Evolutionary conservation across 1,140 invertebrate species (phyloP).

Genomic region (Anthonomus grandis): DNA sequence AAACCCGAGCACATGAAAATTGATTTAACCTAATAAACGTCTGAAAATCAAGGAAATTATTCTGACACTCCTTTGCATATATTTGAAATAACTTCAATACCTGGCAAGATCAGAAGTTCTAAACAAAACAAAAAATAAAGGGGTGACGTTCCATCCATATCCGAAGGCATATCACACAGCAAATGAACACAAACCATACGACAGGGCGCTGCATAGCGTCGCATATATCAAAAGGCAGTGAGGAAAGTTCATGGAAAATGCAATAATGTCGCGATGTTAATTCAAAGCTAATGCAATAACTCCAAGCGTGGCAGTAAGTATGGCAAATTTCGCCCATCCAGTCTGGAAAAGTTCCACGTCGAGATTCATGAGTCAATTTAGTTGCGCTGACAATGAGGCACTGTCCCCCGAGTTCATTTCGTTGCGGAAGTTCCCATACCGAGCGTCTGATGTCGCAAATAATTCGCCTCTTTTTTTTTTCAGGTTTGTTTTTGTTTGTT

Average conservation of each 20-base stretch:
- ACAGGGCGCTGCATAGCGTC: too few species aligned
- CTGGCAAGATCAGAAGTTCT: too few species aligned
- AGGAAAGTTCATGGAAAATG: constrained; percentile 18
- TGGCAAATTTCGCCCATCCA: constrained; percentile 21
- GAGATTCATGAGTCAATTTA: constrained; percentile 45
- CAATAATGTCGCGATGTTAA: constrained; percentile 25
- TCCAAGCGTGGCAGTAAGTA: constrained; percentile 27
- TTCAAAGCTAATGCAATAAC: constrained; percentile 30
- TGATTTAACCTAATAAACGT: too few species aligned
- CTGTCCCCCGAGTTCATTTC: constrained; percentile 38
- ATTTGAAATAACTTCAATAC: too few species aligned
- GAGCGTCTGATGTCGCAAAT: background rate
- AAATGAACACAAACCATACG: too few species aligned
- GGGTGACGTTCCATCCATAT: too few species aligned
- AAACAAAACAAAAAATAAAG: too few species aligned
- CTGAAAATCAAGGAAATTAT: too few species aligned
- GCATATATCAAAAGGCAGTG: constrained; percentile 8
- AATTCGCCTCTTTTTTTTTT: background rate
- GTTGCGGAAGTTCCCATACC: constrained; percentile 16
- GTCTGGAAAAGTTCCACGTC: constrained; percentile 36
- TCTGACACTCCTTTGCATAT: too few species aligned
- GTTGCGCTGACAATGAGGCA: constrained; percentile 42
- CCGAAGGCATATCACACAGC: too few species aligned
- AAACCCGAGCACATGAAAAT: too few species aligned
- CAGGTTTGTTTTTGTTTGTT: too few species aligned